Evolutionary conservation across 2,888 invertebrate species (phyloP), one percentile per base, ranked within the genome.

Genomic region (Drosophila maculinotata): DNA sequence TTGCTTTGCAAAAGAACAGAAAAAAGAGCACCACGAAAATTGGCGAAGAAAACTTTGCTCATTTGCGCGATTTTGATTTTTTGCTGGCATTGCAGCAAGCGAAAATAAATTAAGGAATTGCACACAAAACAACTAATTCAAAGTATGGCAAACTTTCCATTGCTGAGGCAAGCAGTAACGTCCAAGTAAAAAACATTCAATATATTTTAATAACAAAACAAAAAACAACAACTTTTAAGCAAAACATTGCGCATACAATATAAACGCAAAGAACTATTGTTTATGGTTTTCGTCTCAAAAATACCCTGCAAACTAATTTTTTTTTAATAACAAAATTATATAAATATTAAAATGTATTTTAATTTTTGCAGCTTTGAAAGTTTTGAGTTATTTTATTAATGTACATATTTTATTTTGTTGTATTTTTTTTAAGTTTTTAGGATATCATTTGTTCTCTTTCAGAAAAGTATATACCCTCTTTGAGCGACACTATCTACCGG

Each of bases 31-130:
- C 7, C 12, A 9, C 28, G 38, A 60, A 47, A 54, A 70, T 48
- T 47, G 44, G 31, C 45, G 31, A 56, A 62, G 57, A 72, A 78
- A 81, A 81, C 87, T 81, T 81, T 87, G 82, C 87, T 81, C 81
- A 81, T 81, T 81, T 81, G 85, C 58, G 64, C 81, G 76, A 80
- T 86, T 85, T 83, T 82, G 73, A 79, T 69, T 75, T 74, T 64
- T 36, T 75, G 30, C 23, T 31, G 36, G 42, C 35, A 36, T 36
- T 41, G 23, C 39, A 51, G 33, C 25, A 30, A 42, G 48, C 44
- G 36, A 30, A 73, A 70, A 73, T 76, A 76, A 76, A 73, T 73
- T 70, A 70, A 70, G 54, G 58, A 65, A 66, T 66, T 59, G 66
- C 57, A 56, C 48, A 76, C 62, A 69, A 64, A 62, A 58, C n/a